Percentiles rank a stretch among this genome's conserved stretches.
phyloP scores from a whole-genome alignment of 2,888 invertebrate species.

The Drosophila greeni region DNA sequence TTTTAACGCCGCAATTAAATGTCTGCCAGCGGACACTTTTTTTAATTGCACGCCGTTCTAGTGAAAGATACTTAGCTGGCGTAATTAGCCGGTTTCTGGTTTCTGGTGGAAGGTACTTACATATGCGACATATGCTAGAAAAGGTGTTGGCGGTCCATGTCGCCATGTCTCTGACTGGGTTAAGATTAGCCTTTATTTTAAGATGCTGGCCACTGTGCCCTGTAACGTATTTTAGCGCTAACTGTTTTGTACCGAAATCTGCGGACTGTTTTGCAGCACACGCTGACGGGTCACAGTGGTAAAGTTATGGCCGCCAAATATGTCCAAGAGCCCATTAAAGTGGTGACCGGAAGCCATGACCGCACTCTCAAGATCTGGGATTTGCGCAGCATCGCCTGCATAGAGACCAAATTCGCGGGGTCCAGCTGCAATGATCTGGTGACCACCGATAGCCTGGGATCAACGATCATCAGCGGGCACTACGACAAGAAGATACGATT shows the following conservation, averaged over 20 bases:
- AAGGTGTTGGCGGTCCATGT: conserved; percentile 30
- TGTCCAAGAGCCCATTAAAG: conserved; percentile 93
- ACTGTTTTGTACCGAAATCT: conserved; percentile 22
- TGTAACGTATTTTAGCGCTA: conserved; percentile 41
- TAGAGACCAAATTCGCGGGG: conserved; percentile 96
- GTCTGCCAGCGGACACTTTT: conserved; percentile 37
- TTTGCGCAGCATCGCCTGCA: conserved; percentile 93
- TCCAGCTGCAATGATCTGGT: conserved; percentile 98
- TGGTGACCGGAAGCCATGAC: conserved; percentile 98
- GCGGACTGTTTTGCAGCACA: conserved; percentile 70
- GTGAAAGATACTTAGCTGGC: conserved; percentile 38
- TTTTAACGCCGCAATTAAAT: conserved; percentile 47
- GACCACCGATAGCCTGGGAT: conserved; percentile 89
- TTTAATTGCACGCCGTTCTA: conserved; percentile 56
- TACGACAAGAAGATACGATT: conserved; percentile 98
- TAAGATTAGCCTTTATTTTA: neutral
- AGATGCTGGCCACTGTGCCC: conserved; percentile 17
- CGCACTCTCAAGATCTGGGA: conserved; percentile 99
- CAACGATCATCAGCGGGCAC: conserved; percentile 97
- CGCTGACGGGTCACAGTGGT: conserved; percentile 87
- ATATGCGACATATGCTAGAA: neutral
- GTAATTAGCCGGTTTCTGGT: conserved; percentile 44
- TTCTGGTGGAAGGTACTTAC: conserved; percentile 16
- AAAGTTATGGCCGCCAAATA: conserved; percentile 99
- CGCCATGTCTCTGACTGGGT: neutral